These are phyloP conservation scores for Capreolus pygargus DNA, from an alignment of 2,113 vertebrate species.

Conservation along the genomic window DNA sequence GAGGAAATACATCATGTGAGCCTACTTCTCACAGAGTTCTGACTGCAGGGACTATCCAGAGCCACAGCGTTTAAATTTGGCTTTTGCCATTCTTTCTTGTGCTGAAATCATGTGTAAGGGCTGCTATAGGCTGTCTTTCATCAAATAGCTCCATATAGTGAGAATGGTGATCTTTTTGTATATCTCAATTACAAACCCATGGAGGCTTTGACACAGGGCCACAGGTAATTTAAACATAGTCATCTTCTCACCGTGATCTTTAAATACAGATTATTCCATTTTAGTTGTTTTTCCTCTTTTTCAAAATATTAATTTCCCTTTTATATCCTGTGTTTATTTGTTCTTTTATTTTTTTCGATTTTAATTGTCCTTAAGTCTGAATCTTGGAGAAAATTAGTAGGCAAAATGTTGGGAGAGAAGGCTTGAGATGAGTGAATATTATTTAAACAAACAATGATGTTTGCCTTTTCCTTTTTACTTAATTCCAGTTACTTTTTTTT, in stretches of 20 bases:
- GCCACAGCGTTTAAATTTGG: not conserved
- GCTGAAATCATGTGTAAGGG: not conserved
- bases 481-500: not conserved
- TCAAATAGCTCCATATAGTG: not conserved
- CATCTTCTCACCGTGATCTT: not conserved
- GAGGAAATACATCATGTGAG: not conserved
- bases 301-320: not conserved
- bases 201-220: not conserved
- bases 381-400: not conserved
- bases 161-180: not conserved
- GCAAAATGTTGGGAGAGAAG: not conserved
- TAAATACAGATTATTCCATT: not conserved
- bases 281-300: not conserved
- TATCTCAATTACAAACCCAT: not conserved
- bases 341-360: too few relatives aligned
- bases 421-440: not conserved
- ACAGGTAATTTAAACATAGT: not conserved
- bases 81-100: not conserved
- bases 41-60: not conserved
- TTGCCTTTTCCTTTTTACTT: not conserved
- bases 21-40: not conserved
- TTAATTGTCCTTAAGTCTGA: not conserved
- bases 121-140: not conserved
- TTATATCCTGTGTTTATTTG: not conserved
- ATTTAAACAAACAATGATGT: not conserved